Conservation (phyloP, 2,888 invertebrate species). For the Ormyrus labotus region DNA sequence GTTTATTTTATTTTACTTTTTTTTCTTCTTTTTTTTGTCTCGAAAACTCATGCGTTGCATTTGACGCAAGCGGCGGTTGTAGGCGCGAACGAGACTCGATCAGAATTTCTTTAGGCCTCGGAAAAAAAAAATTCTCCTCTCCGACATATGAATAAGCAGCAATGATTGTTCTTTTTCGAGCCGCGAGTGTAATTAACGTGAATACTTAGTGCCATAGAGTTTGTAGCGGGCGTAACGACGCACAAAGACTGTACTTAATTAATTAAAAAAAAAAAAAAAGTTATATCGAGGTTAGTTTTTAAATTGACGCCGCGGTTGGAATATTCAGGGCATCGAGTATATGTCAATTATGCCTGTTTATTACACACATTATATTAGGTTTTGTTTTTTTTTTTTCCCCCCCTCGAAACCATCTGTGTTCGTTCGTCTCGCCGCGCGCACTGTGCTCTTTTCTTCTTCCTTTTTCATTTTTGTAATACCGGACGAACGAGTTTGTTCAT, state of each 20-base stretch:
- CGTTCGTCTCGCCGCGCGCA: slow-evolving; percentile 56
- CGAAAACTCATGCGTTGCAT: slow-evolving; percentile 46
- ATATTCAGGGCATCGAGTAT: not conserved
- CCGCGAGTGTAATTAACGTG: slow-evolving; percentile 66
- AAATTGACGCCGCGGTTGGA: slow-evolving; percentile 37
- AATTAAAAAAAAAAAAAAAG: slow-evolving; percentile 61
- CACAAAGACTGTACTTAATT: slow-evolving; percentile 74
- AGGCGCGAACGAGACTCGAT: slow-evolving; percentile 49
- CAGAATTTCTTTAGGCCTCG: slow-evolving; percentile 37
- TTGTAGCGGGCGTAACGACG: slow-evolving; percentile 67
- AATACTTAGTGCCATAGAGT: slow-evolving; percentile 75
- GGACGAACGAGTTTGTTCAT: slow-evolving; percentile 45
- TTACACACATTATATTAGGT: slow-evolving; percentile 34
- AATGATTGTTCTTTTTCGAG: slow-evolving; percentile 41
- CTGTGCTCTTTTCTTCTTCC: not conserved
- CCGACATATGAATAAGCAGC: slow-evolving; percentile 28
- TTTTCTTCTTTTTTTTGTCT: slow-evolving; percentile 27
- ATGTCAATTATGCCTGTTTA: slow-evolving; percentile 43
- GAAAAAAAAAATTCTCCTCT: slow-evolving; percentile 50
- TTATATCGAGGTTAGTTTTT: slow-evolving; percentile 34
- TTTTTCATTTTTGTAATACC: slow-evolving; percentile 39
- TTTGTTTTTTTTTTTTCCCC: slow-evolving; percentile 26
- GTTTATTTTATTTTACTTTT: slow-evolving; percentile 1
- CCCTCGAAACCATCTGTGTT: slow-evolving; percentile 9
- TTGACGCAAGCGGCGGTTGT: slow-evolving; percentile 41